phyloP scores from a whole-genome alignment of 2,113 vertebrate genomes.

The Pseudolaguvia tuberculata region DNA sequence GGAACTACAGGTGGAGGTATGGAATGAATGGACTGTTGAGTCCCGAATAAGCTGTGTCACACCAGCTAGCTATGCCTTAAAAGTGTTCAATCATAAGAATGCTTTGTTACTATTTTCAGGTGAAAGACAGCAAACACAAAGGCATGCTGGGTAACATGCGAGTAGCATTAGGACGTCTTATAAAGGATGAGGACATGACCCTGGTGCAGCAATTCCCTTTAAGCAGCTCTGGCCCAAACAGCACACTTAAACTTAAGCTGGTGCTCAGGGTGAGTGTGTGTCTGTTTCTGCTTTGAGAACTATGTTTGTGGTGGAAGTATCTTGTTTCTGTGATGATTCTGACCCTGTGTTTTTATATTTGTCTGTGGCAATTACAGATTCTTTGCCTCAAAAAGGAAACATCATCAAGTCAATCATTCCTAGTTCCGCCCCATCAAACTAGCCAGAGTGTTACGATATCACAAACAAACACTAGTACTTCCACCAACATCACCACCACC shows the following conservation, averaged over 20 bases:
- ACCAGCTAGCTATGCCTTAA: neutral
- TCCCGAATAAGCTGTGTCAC: neutral
- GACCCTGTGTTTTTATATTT: neutral
- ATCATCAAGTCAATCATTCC: conserved; percentile 77
- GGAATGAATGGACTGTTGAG: neutral
- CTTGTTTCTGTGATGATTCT: neutral
- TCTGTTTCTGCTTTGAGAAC: neutral
- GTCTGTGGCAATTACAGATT: conserved; percentile 63
- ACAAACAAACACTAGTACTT: conserved; percentile 30
- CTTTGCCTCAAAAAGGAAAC: conserved; percentile 80
- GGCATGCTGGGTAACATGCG: conserved; percentile 82
- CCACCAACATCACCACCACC: neutral
- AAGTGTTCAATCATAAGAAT: neutral
- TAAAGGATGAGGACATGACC: conserved; percentile 81
- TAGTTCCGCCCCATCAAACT: conserved; percentile 81
- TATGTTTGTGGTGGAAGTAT: neutral
- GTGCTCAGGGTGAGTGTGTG: conserved; percentile 78
- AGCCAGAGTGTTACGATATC: conserved; percentile 54
- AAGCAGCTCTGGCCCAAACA: conserved; percentile 89
- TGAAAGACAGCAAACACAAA: conserved; percentile 88
- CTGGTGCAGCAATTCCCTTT: conserved; percentile 85
- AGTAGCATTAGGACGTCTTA: conserved; percentile 78
- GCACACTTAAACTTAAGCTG: conserved; percentile 90
- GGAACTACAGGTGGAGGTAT: conserved; percentile 91
- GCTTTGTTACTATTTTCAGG: conserved; percentile 62